Evolutionary conservation across 2,888 invertebrate genomes (phyloP), one percentile per base, ranked within the genome.

Genomic region (Quadroppia sp.): DNA sequence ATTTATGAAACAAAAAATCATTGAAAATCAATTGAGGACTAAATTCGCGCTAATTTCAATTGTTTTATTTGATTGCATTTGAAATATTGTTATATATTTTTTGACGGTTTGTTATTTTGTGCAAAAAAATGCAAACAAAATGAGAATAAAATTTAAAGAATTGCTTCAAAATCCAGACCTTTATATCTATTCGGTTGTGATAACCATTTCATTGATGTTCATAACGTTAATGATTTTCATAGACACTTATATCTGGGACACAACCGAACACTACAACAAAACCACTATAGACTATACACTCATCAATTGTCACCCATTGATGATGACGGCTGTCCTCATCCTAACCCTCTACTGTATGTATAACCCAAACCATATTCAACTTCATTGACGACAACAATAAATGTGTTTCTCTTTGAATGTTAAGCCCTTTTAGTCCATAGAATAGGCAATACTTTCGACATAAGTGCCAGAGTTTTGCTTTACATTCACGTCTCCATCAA

Each of bases 191-290:
- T n/a, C 25, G 7, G 0, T 42, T 25, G 7, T 25, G 23, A 1
- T 69, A 1, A 15, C 3, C 1, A 20, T 69, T 2, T 9, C 42
- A 23, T 15, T 15, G 6, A 3, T 25, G 2, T 40, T 69, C 2
- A 69, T 69, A 69, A 69, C 45, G 7, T 25, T 69, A 28, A 25
- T 69, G n/a, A 42, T 69, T 40, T 13, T 28, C 15, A 42, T 69
- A 40, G 45, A 42, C 2, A 13, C 15, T 1, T 69, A 69, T 45
- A 17, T 69, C 25, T 69, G 69, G 69, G 15, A 42, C 17, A 69
- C 11, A 1, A 6, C 20, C 17, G 13, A 69, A 42, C 11, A n/a
- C 15, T 15, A 42, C 3, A 17, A 69, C 25, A 42, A 42, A 15
- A 25, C 25, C 4, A 2, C 17, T 2, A 7, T 69, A 1, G 28